Evolutionary conservation across 2,113 vertebrate species (phyloP), one percentile per base, ranked within the genome.

Genomic region (Psophia crepitans): DNA sequence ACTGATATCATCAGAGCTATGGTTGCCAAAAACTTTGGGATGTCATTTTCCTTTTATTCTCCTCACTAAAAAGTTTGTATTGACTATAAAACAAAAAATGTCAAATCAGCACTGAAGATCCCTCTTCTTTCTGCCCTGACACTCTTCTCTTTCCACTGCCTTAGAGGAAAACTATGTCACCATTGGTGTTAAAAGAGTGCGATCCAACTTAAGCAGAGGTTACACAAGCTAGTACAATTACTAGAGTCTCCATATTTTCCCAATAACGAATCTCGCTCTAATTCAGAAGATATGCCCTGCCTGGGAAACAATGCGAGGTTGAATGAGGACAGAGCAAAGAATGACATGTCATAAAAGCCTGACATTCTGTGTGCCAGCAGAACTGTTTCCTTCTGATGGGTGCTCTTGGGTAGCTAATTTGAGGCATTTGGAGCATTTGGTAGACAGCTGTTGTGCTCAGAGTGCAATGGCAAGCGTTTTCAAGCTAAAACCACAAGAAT

Each of bases 221-320:
- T 78, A 95, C 94, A 93, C 90, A 87, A 96, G 90, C 44, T 3
- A 81, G 48, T 44, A 89, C 89, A 89, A 73, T 65, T 76, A 49
- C 84, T 91, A 76, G 64, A 90, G 80, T 7, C 89, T 88, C 92
- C 65, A 92, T 27, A 32, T 87, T 92, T 86, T 95, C 94, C 89
- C 86, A 91, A 44, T 60, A 84, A 66, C 0, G 10, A 82, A 33
- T 44, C 74, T 69, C 5, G 16, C 87, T 84, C 56, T 78, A 68
- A 84, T 39, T 89, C 88, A 89, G 95, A 78, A 77, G 89, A 73
- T 54, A 57, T 87, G 83, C 95, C 85, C 90, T 93, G 93, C 94
- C 93, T 95, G 95, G 90, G 96, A 97, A 95, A 95, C 92, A 97
- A 90, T 82, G 89, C 7, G 9, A 57, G 95, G 97, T 73, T 92